Evolutionary conservation across 2,797 vertebrate genomes (phyloP), one percentile per base, ranked within the genome.

Genomic region (Pterois miles): DNA sequence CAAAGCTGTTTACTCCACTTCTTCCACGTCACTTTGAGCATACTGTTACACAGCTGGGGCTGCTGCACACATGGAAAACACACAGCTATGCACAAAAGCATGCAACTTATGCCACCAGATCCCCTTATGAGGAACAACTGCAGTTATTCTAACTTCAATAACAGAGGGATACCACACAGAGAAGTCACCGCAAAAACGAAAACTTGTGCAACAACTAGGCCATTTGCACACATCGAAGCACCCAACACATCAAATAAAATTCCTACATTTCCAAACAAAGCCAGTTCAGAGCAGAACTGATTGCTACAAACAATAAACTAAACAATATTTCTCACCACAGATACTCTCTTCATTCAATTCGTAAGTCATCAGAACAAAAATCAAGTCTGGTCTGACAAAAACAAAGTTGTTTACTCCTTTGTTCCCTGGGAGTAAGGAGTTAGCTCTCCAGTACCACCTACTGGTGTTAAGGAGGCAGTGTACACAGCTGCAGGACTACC

Each of bases 321-420:
- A 43, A 29, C 11, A 29, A 22, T 0, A 40, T 46, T 63, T 20
- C 3, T 27, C 3, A 34, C 8, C 8, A n/a, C 4, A 1, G 1
- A 25, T 25, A 18, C 4, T 7, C 5, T 54, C 6, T 46, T 63
- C 57, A 69, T 74, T 82, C 46, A 81, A 12, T 57, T 43, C 18
- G 50, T 82, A 78, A 79, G 27, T 16, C 34, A n/a, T 38, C 3
- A 25, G 38, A 46, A 75, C 40, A 50, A 65, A 86, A 86, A 62
- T 66, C 69, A 78, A 80, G 76, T 66, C 43, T 79, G 76, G 43
- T 62, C 65, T 74, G 80, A 78, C 83, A 89, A 89, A 93, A 93
- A 93, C 86, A 89, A 94, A 92, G 86, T 94, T 94, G 93, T 93
- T 95, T 93, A 92, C 90, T 76, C 76, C 89, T 94, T 92, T 90